phyloP scores from a whole-genome alignment of 1,140 invertebrate species.

The Notospermus geniculatus region DNA sequence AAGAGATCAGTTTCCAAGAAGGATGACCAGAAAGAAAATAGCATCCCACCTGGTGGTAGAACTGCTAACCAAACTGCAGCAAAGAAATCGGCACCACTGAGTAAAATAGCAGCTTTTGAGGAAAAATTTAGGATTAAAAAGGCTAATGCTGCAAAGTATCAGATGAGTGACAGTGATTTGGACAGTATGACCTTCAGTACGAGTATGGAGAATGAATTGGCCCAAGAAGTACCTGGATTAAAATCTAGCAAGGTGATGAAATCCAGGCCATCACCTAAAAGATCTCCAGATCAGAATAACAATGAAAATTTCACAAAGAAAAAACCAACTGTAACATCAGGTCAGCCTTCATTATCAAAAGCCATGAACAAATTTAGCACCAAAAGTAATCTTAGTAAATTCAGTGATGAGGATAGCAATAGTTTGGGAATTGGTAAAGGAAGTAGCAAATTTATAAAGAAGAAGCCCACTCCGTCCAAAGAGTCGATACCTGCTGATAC shows the following conservation, averaged over 20 bases:
- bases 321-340: neutral
- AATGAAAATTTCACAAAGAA: constrained; percentile 25
- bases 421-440: constrained; percentile 29
- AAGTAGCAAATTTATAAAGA: constrained; percentile 35
- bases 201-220: neutral
- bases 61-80: constrained; percentile 11
- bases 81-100: constrained; percentile 23
- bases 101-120: constrained; percentile 28
- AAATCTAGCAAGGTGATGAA: constrained; percentile 24
- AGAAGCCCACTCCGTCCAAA: constrained; percentile 19
- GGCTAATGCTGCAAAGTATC: constrained; percentile 1
- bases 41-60: neutral
- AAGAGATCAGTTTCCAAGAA: constrained; percentile 19
- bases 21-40: constrained; percentile 6
- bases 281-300: constrained; percentile 28
- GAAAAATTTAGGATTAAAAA: constrained; percentile 2
- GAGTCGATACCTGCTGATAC: neutral
- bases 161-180: neutral
- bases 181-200: constrained; percentile 1
- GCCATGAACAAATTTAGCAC: constrained; percentile 2
- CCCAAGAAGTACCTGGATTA: neutral
- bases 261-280: constrained; percentile 17
- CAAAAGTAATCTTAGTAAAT: neutral
- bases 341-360: constrained; percentile 26
- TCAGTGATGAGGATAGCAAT: constrained; percentile 9